These are phyloP conservation scores for Xestia sexstrigata DNA, from an alignment of 2,888 invertebrate genomes.

Conservation along the genomic window DNA sequence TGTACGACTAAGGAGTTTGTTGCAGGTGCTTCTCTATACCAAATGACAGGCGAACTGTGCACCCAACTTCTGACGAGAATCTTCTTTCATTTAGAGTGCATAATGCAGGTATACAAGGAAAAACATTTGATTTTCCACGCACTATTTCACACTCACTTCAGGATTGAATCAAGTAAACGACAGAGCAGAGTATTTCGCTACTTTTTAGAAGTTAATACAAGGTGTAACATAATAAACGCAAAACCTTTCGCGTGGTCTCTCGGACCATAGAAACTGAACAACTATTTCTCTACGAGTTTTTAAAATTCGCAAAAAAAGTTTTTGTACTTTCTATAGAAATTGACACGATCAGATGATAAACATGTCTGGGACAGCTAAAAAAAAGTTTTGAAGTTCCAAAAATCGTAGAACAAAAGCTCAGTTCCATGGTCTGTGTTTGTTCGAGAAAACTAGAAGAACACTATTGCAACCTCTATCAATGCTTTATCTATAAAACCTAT, in stretches of 20 bases:
- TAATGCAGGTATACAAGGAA: no score
- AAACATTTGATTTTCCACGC: background rate
- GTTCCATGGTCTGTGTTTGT: background rate
- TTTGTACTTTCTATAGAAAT: background rate
- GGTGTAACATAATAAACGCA: no score
- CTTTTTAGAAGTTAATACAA: no score
- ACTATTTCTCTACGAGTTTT: background rate
- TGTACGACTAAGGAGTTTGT: no score
- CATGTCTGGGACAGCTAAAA: background rate
- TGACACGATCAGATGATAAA: background rate
- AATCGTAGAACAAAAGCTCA: background rate
- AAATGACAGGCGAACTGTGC: no score
- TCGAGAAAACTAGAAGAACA: background rate
- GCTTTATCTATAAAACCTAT: background rate
- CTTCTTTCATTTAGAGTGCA: no score
- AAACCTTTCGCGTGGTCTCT: no score
- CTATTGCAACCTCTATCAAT: background rate
- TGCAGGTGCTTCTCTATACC: no score
- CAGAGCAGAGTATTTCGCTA: background rate
- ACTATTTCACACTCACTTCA: no score
- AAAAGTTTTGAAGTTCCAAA: background rate
- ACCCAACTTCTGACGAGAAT: no score
- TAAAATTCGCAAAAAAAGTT: background rate
- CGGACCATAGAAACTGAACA: background rate
- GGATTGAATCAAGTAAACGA: background rate